A percentile compares a stretch with the other conserved stretches of the same genome.
phyloP scores from a whole-genome alignment of 2,113 vertebrate genomes.

The Callorhinus ursinus region DNA sequence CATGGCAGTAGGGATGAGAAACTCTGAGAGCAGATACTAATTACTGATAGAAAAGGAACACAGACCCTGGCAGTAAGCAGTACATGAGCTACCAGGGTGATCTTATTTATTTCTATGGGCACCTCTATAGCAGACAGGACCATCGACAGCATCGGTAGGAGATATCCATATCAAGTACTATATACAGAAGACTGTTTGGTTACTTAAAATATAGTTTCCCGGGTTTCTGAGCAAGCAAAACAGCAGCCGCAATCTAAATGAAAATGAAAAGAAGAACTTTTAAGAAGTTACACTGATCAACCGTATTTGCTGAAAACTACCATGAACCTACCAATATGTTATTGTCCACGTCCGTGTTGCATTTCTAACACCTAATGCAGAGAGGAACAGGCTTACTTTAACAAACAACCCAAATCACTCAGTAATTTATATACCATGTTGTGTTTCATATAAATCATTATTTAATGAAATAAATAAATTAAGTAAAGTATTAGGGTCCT shows the following conservation, averaged over 20 bases:
- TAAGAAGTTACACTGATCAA: neutral
- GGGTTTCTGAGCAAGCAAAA: neutral
- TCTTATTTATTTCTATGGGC: neutral
- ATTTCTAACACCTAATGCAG: neutral
- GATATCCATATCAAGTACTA: neutral
- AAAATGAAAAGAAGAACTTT: neutral
- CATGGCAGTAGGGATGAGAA: neutral
- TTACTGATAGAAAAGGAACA: neutral
- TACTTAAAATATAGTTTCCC: neutral
- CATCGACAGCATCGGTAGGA: neutral
- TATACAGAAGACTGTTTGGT: neutral
- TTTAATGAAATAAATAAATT: no score
- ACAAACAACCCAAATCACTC: neutral
- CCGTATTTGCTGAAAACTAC: neutral
- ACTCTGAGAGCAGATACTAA: neutral
- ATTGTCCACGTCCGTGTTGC: neutral
- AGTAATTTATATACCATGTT: no score
- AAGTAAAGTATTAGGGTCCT: neutral
- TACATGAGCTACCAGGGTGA: neutral
- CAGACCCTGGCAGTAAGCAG: neutral
- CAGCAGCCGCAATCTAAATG: neutral
- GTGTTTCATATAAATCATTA: no score
- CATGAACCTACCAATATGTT: neutral
- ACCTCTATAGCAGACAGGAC: neutral
- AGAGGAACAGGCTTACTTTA: neutral